phyloP scores from a whole-genome alignment of 2,888 invertebrate genomes.

The Pardosa pseudoannulata region DNA sequence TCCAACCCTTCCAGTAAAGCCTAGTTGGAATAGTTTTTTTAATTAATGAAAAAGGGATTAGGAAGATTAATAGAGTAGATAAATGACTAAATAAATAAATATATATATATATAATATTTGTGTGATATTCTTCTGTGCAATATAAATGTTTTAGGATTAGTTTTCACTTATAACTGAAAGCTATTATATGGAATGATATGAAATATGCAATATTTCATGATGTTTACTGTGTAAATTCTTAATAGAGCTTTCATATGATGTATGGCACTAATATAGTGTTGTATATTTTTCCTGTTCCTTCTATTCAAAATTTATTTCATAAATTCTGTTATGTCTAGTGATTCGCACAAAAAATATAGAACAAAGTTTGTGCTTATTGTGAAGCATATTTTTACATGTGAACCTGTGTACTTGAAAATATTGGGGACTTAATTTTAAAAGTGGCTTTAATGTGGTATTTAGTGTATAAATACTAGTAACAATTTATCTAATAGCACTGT shows the following conservation, averaged over 20 bases:
- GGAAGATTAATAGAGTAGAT: background rate
- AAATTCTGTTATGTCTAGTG: conserved; percentile 59
- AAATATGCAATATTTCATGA: conserved; percentile 17
- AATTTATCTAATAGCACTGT: conserved; percentile 40
- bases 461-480: conserved; percentile 47
- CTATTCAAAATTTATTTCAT: conserved; percentile 63
- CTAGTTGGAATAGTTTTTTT: conserved; percentile 1
- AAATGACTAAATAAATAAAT: background rate
- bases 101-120: background rate
- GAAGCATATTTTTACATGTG: conserved; percentile 69
- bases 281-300: conserved; percentile 63
- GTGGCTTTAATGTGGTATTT: conserved; percentile 26
- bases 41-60: background rate
- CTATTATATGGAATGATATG: conserved; percentile 1
- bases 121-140: conserved; percentile 17
- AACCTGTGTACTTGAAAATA: conserved; percentile 64
- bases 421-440: conserved; percentile 65
- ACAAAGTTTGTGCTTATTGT: conserved; percentile 68
- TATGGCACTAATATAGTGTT: conserved; percentile 51
- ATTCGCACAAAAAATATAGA: conserved; percentile 68
- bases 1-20: background rate
- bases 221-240: conserved; percentile 50
- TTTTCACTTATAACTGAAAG: conserved; percentile 9
- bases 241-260: conserved; percentile 66
- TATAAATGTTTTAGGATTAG: conserved; percentile 12